Conservation (phyloP, 1,140 invertebrate species). For the Brachionus asplanchnoidis region DNA sequence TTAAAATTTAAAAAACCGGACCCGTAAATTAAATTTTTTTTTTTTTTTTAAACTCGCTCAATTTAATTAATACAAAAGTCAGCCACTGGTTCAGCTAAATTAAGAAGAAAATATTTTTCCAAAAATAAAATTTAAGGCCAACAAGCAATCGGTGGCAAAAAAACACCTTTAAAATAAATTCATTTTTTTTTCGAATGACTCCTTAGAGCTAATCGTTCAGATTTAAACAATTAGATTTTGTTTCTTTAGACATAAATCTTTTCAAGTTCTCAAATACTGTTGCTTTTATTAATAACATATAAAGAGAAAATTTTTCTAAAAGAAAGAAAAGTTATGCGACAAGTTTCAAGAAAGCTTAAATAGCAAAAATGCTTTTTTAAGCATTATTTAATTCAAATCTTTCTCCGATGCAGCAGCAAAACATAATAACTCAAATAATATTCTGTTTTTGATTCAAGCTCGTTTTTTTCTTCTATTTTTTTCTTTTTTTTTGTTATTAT, state of each 20-base stretch:
- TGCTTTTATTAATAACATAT: not conserved
- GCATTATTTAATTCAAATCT: constrained; percentile 27
- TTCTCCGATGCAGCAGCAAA: not conserved
- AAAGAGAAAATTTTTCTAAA: not conserved
- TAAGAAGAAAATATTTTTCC: not conserved
- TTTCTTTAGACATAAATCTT: not conserved
- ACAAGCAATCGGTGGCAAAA: not conserved
- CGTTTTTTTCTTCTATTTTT: not conserved
- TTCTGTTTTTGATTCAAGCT: constrained; percentile 5
- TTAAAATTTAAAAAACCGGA: not conserved
- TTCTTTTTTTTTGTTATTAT: not conserved
- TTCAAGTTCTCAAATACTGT: constrained; percentile 4
- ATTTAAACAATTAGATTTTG: constrained; percentile 5
- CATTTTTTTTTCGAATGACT: not conserved
- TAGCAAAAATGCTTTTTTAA: constrained; percentile 20
- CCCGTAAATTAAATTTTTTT: not conserved
- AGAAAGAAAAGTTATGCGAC: constrained; percentile 10
- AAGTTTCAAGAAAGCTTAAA: constrained; percentile 24
- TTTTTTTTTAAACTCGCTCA: not conserved
- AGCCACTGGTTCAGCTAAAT: not conserved
- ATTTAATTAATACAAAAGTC: not conserved
- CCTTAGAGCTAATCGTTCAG: not conserved
- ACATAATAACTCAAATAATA: not conserved
- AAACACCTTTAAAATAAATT: not conserved
- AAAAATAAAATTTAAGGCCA: not conserved